Evolutionary conservation across 2,888 invertebrate genomes (phyloP).

Genomic region (Spilosoma lubricipeda): DNA sequence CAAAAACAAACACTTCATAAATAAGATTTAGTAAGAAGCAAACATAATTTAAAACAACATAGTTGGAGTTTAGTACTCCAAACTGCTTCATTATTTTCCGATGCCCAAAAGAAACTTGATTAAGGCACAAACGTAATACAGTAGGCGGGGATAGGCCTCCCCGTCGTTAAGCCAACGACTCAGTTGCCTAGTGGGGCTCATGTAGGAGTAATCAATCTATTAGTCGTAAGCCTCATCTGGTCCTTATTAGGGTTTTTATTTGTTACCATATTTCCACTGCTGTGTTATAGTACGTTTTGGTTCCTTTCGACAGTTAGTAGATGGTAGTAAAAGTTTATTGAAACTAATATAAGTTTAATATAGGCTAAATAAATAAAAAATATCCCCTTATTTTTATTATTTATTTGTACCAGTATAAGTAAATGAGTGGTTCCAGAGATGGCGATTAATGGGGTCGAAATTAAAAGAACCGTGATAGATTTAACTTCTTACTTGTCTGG

Average conservation of each 20-base stretch:
- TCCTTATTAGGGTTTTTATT: slow-evolving; percentile 50
- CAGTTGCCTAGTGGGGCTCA: slow-evolving; percentile 45
- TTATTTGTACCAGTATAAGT: neutral
- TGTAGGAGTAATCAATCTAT: slow-evolving; percentile 57
- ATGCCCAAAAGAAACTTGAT: slow-evolving; percentile 44
- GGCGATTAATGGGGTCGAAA: neutral
- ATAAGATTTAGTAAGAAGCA: neutral
- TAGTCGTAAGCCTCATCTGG: slow-evolving; percentile 50
- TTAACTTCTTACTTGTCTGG: too few species aligned
- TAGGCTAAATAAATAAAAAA: neutral
- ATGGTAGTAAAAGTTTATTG: neutral
- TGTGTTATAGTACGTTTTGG: neutral
- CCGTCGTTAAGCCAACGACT: slow-evolving; percentile 51
- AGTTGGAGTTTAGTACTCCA: neutral
- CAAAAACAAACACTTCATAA: neutral
- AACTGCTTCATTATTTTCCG: slow-evolving; percentile 35
- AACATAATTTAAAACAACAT: neutral
- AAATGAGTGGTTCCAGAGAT: neutral
- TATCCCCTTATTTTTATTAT: too few species aligned
- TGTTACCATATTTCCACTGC: slow-evolving; percentile 33
- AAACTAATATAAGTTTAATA: neutral
- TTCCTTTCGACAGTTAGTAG: neutral
- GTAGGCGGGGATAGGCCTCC: slow-evolving; percentile 32
- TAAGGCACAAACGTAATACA: slow-evolving; percentile 38
- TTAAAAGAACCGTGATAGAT: neutral